Evolutionary conservation across 2,888 invertebrate species (phyloP), one percentile per base, ranked within the genome.

Genomic region (Pristionchus exspectatus): DNA sequence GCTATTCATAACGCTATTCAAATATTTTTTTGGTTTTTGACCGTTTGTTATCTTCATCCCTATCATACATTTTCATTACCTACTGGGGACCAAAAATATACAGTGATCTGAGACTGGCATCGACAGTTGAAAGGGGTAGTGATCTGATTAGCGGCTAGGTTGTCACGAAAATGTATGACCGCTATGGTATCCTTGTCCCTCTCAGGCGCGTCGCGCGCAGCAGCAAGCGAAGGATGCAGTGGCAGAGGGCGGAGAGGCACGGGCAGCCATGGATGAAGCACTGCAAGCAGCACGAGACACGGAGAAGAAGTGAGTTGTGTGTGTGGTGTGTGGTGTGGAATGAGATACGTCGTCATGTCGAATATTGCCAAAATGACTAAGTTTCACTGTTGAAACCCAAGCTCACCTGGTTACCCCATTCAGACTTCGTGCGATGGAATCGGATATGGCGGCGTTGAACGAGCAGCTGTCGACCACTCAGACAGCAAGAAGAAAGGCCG

Each of bases 241-340:
- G 54, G 21, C 90, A 59, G 93, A 93, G 63, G 92, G 85, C 7
- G 24, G 77, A 1, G 92, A 92, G 72, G 92, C 92, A 50, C 88
- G 92, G 24, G 87, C 90, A 4, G 91, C 92, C 14, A 90, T 92
- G 91, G 92, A 93, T 38, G 93, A 93, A 16, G 92, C 92, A 0
- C n/a, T 91, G n/a, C 85, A 90, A 27, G 90, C 90, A 0, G 90
- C 91, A 33, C 27, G 92, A n/a, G 93, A 93, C 7, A 90, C 91
- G n/a, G 93, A 93, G 38, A 92, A 92, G 77, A 90, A 91, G 90
- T 90, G 56, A 33, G 30, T 44, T 12, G 44, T 83, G 83, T 18
- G 50, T n/a, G 50, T 30, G 44, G 33, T 10, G 33, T 10, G 69
- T 14, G 59, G 74, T 30, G 88, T 18, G 27, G 18, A 88, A 38